These are phyloP conservation scores for Drosophila mauritiana DNA, from an alignment of 1,140 invertebrate species.

Conservation along the genomic window DNA sequence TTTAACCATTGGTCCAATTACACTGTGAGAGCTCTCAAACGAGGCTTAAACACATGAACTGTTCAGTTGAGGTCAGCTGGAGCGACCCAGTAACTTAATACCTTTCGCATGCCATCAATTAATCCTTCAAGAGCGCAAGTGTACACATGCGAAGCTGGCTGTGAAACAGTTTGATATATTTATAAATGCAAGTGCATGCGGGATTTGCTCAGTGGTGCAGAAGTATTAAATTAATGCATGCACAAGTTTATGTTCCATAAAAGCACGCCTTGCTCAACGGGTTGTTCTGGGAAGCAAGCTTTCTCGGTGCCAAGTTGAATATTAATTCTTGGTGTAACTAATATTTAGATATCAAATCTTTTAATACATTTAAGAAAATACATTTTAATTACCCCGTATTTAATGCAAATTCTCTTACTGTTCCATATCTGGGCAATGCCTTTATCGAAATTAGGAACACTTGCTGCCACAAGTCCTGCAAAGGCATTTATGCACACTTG, in stretches of 20 bases:
- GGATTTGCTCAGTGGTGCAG: slow-evolving; percentile 53
- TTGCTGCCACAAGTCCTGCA: slow-evolving; percentile 3
- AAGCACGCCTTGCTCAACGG: background rate
- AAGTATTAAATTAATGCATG: slow-evolving; percentile 66
- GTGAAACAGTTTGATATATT: slow-evolving; percentile 31
- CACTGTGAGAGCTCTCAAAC: slow-evolving; percentile 1
- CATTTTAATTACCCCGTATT: background rate
- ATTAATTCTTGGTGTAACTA: background rate
- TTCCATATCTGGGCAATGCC: background rate
- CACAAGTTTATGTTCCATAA: slow-evolving; percentile 12
- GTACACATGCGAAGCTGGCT: slow-evolving; percentile 18
- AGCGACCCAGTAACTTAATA: slow-evolving; percentile 52
- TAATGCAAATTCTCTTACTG: too few relatives aligned
- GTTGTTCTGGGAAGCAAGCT: slow-evolving; percentile 6
- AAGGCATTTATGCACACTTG: slow-evolving; percentile 41
- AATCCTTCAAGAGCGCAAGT: slow-evolving; percentile 58
- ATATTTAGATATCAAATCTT: too few relatives aligned
- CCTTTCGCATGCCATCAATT: slow-evolving; percentile 60
- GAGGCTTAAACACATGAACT: slow-evolving; percentile 5
- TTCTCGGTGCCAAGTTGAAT: background rate
- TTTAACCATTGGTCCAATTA: slow-evolving; percentile 4
- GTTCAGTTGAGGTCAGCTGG: background rate
- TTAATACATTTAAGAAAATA: background rate
- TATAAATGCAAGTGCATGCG: slow-evolving; percentile 54
- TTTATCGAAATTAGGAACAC: background rate